Conservation (phyloP, 2,797 vertebrate species). For the Manis pentadactyla region DNA sequence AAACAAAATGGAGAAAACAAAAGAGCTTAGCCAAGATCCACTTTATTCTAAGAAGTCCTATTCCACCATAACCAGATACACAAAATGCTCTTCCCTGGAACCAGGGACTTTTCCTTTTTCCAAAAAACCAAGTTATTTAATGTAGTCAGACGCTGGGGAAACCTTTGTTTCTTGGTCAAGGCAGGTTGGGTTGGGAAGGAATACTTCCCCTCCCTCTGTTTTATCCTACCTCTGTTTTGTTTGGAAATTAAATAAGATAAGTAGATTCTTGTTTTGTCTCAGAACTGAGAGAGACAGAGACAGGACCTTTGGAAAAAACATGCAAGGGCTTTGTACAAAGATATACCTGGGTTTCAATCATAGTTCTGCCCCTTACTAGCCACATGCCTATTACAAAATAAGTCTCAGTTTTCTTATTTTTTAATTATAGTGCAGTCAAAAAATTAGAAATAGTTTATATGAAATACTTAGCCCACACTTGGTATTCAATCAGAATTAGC, state of each 20-base stretch:
- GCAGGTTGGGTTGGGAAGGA: not conserved
- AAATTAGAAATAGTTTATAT: not conserved
- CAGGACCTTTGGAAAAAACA: not conserved
- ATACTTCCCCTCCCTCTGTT: not conserved
- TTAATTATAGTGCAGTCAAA: slow-evolving; percentile 31
- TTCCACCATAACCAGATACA: not conserved
- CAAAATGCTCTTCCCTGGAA: not conserved
- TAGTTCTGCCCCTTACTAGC: not conserved
- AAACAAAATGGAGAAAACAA: not conserved
- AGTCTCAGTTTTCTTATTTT: not conserved
- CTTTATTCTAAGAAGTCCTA: not conserved
- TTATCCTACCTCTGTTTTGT: not conserved
- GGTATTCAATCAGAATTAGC: not conserved
- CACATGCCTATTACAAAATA: slow-evolving; percentile 9
- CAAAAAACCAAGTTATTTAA: not conserved
- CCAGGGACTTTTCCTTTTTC: not conserved
- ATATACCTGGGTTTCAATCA: not conserved
- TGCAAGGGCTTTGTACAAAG: not conserved
- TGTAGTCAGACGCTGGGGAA: not conserved
- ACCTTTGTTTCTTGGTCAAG: not conserved
- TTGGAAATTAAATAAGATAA: slow-evolving; percentile 39
- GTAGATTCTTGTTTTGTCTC: not conserved
- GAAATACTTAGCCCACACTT: not conserved
- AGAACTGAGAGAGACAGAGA: not conserved
- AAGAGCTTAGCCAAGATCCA: not conserved